Percentiles rank a stretch among this genome's conserved stretches.
phyloP scores from a whole-genome alignment of 2,888 invertebrate genomes.

The Stenichneumon culpator region DNA sequence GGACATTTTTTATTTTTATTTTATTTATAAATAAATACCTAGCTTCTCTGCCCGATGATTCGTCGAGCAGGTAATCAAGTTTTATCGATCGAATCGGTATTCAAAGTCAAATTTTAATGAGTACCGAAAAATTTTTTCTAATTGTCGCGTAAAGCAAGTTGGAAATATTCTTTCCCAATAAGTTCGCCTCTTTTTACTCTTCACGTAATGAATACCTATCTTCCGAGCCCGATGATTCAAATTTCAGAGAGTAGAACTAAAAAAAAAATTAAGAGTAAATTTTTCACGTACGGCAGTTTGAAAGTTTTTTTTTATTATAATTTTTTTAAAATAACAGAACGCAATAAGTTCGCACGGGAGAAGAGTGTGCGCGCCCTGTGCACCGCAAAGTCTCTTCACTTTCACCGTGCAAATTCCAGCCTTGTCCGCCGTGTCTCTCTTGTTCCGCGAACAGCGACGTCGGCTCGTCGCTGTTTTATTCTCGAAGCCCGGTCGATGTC shows the following conservation, averaged over 20 bases:
- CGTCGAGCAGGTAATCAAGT: background rate
- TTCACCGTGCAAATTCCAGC: constrained; percentile 67
- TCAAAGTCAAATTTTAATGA: background rate
- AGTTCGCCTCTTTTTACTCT: background rate
- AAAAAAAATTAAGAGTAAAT: background rate
- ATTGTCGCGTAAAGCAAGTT: background rate
- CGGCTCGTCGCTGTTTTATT: background rate
- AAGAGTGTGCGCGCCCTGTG: constrained; percentile 10
- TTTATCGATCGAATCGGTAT: constrained; percentile 1
- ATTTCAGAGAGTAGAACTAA: background rate
- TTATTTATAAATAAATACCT: too few species aligned
- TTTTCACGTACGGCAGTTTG: background rate
- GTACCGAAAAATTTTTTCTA: background rate
- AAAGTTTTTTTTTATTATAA: background rate
- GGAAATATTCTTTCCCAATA: background rate
- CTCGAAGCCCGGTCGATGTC: background rate
- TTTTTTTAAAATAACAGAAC: background rate
- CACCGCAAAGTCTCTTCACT: constrained; percentile 63
- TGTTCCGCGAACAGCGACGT: constrained; percentile 2
- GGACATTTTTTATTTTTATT: background rate
- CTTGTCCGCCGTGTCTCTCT: background rate
- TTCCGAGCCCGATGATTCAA: background rate
- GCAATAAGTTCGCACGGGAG: background rate
- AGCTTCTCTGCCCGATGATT: background rate
- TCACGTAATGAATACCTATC: background rate